Evolutionary conservation across 2,797 vertebrate species (phyloP).

Genomic region (Gallinago stenura): DNA sequence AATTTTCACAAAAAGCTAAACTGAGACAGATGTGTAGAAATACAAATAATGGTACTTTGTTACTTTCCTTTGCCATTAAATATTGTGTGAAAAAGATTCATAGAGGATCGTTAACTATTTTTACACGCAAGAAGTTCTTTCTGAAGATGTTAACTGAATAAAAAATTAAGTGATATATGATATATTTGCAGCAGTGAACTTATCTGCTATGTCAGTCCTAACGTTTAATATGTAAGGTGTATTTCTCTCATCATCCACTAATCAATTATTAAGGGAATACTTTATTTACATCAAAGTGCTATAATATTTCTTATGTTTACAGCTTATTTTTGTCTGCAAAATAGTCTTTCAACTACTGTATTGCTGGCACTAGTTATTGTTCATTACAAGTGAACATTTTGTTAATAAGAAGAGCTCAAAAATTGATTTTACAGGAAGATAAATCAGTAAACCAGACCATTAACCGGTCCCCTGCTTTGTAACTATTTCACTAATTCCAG

Average conservation of each 20-base stretch:
- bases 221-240: not conserved
- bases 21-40: not conserved
- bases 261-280: constrained; percentile 57
- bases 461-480: not conserved
- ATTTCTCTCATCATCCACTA: constrained; percentile 19
- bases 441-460: constrained; percentile 29
- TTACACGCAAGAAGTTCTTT: not conserved
- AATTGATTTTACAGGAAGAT: constrained; percentile 34
- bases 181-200: not conserved
- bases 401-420: constrained; percentile 14
- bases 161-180: constrained; percentile 5
- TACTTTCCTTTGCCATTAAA: not conserved
- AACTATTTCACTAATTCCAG: constrained; percentile 35
- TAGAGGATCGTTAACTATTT: not conserved
- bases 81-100: not conserved
- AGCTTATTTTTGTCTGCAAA: constrained; percentile 15
- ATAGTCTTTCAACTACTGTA: not conserved
- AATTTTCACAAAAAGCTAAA: not conserved
- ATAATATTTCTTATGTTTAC: constrained; percentile 33
- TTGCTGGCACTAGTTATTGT: not conserved
- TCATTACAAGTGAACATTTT: constrained; percentile 22
- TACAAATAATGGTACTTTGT: not conserved
- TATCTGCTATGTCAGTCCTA: not conserved
- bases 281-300: constrained; percentile 51
- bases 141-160: not conserved